phyloP scores from a whole-genome alignment of 1,140 invertebrate species.

The Pinna nobilis region DNA sequence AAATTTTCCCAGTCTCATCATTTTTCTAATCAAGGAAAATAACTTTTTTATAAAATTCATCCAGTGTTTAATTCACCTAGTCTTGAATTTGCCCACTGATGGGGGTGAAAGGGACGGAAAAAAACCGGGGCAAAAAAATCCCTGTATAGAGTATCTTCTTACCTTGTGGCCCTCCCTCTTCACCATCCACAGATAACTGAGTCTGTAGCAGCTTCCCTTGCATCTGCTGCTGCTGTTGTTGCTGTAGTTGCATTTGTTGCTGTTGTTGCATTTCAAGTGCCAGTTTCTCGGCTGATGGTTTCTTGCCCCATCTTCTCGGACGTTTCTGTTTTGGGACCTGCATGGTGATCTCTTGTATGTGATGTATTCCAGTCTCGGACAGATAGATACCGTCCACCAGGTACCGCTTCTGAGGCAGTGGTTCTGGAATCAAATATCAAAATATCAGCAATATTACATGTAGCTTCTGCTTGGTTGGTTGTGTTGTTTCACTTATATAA shows the following conservation, averaged over 20 bases:
- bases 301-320: constrained; percentile 38
- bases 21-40: no score
- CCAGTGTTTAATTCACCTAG: no score
- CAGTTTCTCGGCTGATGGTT: constrained; percentile 39
- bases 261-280: constrained; percentile 2
- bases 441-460: no score
- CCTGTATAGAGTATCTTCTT: no score
- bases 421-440: no score
- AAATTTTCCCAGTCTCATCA: no score
- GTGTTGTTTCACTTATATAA: no score
- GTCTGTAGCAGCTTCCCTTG: constrained; percentile 41
- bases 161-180: constrained; percentile 41
- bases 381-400: constrained; percentile 90
- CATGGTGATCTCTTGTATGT: constrained; percentile 87
- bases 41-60: no score
- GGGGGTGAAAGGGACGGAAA: no score
- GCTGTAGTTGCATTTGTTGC: constrained; percentile 35
- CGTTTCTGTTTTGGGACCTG: constrained; percentile 77
- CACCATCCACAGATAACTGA: constrained; percentile 38
- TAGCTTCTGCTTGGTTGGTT: no score
- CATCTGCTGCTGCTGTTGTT: constrained; percentile 47
- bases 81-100: no score
- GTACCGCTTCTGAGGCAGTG: constrained; percentile 73
- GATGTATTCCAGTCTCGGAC: constrained; percentile 86
- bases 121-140: no score